Percentiles rank a stretch among this genome's conserved stretches.
Evolutionary conservation across 2,888 invertebrate species (phyloP).

Genomic region (Thymelicus acteon): DNA sequence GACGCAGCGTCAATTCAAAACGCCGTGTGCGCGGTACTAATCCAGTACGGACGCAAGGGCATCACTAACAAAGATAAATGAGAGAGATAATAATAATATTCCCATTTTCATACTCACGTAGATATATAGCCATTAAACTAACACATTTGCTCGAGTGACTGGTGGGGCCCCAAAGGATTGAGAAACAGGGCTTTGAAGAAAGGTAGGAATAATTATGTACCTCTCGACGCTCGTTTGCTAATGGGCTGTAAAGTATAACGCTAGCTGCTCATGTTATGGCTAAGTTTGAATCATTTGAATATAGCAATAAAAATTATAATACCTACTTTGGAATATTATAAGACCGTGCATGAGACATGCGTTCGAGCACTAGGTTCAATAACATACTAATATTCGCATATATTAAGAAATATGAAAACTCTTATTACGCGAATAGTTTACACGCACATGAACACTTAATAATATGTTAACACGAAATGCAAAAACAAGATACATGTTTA

Average conservation of each 20-base stretch:
- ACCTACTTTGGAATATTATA: background rate
- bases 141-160: conserved; percentile 2
- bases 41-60: background rate
- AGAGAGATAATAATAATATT: conserved; percentile 16
- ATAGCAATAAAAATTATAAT: background rate
- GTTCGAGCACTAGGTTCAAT: conserved; percentile 3
- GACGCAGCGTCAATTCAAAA: no score
- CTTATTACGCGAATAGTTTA: background rate
- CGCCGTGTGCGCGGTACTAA: no score
- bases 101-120: conserved; percentile 2
- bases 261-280: background rate
- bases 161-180: conserved; percentile 7
- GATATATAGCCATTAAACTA: conserved; percentile 4
- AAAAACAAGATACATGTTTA: background rate
- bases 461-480: background rate
- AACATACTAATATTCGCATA: conserved; percentile 25
- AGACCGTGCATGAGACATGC: conserved; percentile 19
- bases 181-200: conserved; percentile 11
- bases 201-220: conserved; percentile 5
- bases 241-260: background rate
- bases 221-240: conserved; percentile 4
- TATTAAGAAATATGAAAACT: conserved; percentile 24
- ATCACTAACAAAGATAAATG: conserved; percentile 31
- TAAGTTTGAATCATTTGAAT: background rate
- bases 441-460: background rate